Evolutionary conservation across 2,113 vertebrate genomes (phyloP).

Genomic region (Pelecanoides urinatrix): DNA sequence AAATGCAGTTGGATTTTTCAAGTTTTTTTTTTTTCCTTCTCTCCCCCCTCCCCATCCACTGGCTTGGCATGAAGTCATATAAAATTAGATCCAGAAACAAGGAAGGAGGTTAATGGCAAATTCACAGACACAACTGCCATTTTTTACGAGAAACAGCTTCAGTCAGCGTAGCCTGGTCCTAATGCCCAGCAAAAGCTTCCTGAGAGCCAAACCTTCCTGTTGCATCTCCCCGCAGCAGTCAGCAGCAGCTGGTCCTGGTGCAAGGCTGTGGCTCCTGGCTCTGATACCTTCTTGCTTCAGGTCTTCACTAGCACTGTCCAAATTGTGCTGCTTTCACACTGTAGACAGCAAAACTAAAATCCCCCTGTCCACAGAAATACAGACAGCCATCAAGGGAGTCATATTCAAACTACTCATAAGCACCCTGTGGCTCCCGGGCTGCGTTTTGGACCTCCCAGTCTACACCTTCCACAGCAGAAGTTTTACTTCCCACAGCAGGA

Average conservation of each 20-base stretch:
- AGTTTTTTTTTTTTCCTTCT: not conserved
- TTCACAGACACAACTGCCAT: not conserved
- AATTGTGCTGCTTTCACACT: not conserved
- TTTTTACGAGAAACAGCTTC: not conserved
- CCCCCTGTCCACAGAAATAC: not conserved
- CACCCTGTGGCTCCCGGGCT: not conserved
- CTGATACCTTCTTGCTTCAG: not conserved
- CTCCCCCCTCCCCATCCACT: not conserved
- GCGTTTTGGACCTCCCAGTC: not conserved
- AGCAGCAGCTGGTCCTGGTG: not conserved
- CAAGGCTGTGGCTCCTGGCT: not conserved
- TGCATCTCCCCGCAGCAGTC: not conserved
- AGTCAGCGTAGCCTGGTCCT: not conserved
- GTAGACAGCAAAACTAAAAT: not conserved
- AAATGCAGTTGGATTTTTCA: conserved; percentile 19
- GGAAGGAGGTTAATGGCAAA: not conserved
- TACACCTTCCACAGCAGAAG: not conserved
- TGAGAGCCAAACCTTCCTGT: not conserved
- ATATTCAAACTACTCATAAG: not conserved
- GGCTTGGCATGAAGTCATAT: not conserved
- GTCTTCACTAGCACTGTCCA: not conserved
- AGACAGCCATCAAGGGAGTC: not conserved
- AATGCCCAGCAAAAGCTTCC: not conserved
- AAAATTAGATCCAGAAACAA: conserved; percentile 53
- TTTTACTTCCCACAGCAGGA: not conserved